Evolutionary conservation across 2,888 invertebrate species (phyloP), one percentile per base, ranked within the genome.

Genomic region (Psylliodes chrysocephalus): DNA sequence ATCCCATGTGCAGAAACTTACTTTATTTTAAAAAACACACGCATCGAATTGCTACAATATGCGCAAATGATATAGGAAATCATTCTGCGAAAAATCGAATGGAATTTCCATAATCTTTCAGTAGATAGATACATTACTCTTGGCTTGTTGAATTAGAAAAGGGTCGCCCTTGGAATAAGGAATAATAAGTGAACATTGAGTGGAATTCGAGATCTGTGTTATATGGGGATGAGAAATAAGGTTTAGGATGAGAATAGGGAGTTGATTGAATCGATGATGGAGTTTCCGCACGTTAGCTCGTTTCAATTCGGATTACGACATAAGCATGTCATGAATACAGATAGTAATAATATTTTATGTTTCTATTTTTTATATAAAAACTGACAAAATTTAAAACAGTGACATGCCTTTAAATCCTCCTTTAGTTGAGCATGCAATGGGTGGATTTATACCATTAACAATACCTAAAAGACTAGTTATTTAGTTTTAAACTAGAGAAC

Each of bases 201-300:
- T 46, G 40, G 33, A 51, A 49, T 60, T 72, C 73, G 75, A 44
- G n/a, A n/a, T n/a, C 33, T 33, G 33, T 7, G 7, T 33, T 33
- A 33, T 33, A n/a, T 5, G 33, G 17, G 44, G 17, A 8, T 40
- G 44, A 44, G 18, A 44, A 44, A 18, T 44, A 44, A 17, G 44
- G 44, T 44, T 19, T 44, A 17, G 72, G 68, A 78, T 75, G 67
- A 68, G 73, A 75, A 77, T 75, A 75, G 69, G 74, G 70, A 56
- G 74, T 73, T 79, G 78, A 80, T 80, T 80, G 78, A 79, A 80
- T 79, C 77, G 77, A 75, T 71, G 73, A 72, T 74, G 75, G 75
- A 61, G 73, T 78, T 79, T 78, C 77, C 77, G 78, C 78, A 77
- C 78, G 78, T 79, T 79, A 76, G 73, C 73, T 73, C 73, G 70